A percentile compares a stretch with the other conserved stretches of the same genome.
Conservation (phyloP, 2,113 vertebrate genomes). For the Cochlearius cochlearius region DNA sequence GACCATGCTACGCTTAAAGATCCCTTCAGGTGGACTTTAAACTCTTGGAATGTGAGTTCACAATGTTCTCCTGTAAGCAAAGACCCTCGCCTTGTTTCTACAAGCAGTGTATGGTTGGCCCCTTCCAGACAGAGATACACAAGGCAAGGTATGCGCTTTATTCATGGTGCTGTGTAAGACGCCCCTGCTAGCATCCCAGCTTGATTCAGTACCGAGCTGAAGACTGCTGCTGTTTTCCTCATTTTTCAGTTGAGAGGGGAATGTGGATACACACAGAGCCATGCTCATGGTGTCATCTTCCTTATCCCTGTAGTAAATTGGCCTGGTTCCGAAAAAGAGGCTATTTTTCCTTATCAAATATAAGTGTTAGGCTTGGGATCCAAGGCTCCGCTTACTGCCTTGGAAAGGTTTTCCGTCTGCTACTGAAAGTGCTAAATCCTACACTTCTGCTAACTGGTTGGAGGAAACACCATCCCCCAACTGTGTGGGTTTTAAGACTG, state of each 20-base stretch:
- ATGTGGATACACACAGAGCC: neutral
- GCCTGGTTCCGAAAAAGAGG: neutral
- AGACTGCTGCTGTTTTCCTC: neutral
- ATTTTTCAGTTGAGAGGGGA: constrained; percentile 5
- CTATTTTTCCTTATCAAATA: constrained; percentile 31
- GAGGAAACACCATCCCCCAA: constrained; percentile 37
- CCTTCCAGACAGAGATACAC: neutral
- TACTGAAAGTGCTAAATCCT: constrained; percentile 48
- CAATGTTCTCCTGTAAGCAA: neutral
- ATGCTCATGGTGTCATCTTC: neutral
- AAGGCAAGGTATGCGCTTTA: neutral
- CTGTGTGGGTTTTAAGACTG: constrained; percentile 22
- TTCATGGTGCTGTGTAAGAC: neutral
- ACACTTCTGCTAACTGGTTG: constrained; percentile 15
- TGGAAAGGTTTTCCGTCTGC: constrained; percentile 35
- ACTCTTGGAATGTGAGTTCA: neutral
- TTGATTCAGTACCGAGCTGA: neutral
- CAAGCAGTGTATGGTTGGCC: neutral
- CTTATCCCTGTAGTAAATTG: constrained; percentile 56
- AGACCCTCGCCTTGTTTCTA: neutral
- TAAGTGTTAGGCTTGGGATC: neutral
- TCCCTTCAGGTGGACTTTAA: neutral
- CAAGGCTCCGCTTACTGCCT: constrained; percentile 4
- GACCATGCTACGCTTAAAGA: neutral
- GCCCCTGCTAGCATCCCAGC: neutral